phyloP scores from a whole-genome alignment of 2,113 vertebrate species.

The Saccopteryx bilineata region DNA sequence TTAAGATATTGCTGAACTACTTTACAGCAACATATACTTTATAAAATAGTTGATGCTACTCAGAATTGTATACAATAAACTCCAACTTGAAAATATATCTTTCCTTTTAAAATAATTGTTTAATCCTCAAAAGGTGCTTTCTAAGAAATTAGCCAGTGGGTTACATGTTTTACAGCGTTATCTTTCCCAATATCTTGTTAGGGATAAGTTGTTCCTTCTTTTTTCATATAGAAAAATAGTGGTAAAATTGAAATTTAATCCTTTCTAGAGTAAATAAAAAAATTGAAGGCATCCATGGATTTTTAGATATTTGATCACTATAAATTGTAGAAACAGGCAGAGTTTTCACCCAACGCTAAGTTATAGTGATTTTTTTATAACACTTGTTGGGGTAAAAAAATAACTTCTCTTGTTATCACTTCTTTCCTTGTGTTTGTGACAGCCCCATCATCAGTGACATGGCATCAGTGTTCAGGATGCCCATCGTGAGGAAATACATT shows the following conservation, averaged over 20 bases:
- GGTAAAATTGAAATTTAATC: neutral
- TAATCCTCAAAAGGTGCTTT: neutral
- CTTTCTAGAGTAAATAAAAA: constrained; percentile 28
- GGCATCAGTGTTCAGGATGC: constrained; percentile 13
- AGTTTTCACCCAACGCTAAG: neutral
- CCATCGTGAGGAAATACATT: constrained; percentile 51
- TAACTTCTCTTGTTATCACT: constrained; percentile 7
- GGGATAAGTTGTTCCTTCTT: neutral
- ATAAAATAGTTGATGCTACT: neutral
- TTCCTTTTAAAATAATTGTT: neutral
- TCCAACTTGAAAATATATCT: neutral
- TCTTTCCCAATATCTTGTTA: neutral
- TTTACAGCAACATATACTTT: neutral
- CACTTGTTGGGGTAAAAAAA: constrained; percentile 61
- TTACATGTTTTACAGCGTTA: neutral
- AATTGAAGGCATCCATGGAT: neutral
- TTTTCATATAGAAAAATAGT: neutral
- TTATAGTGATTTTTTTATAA: neutral
- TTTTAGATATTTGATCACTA: neutral
- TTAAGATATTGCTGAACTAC: neutral
- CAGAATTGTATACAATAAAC: neutral
- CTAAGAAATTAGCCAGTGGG: neutral
- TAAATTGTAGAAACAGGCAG: neutral
- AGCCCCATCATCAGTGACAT: constrained; percentile 40
- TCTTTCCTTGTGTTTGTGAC: constrained; percentile 51